Evolutionary conservation across 2,797 vertebrate species (phyloP), one percentile per base, ranked within the genome.

Genomic region (Rallus crepitans): DNA sequence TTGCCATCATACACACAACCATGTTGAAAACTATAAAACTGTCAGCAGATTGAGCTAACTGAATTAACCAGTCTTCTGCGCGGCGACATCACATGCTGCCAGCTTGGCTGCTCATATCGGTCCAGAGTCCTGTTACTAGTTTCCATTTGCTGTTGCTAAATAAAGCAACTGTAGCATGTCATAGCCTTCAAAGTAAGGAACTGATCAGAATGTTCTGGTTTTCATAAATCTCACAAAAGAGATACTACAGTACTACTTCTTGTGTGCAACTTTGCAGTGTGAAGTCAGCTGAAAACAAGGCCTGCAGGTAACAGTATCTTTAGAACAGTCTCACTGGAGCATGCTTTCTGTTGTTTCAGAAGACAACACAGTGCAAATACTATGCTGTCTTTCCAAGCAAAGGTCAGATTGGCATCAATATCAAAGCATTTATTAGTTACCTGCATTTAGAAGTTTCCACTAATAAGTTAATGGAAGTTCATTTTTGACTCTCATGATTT

Each of bases 261-360:
- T 2, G 0, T 28, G 15, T 30, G 12, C 40, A 48, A 0, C 8
- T 71, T 57, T 1, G 0, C 42, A 79, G 16, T 35, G 20, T 45
- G 20, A 59, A 85, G 23, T 69, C 80, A 30, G 35, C 77, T 72
- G 37, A 48, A 80, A 72, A 39, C 63, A 47, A 60, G 33, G 31
- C 63, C 45, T 56, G 24, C 48, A 60, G 57, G 18, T 84, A 68
- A 55, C 28, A 60, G 7, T 30, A 37, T 72, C 42, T 76, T 64
- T 71, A 19, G 28, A 23, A 37, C 24, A 64, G 0, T 61, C 59
- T 60, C 63, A 50, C 61, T 12, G 71, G 53, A 68, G 37, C 28
- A 0, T 47, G 8, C 57, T 25, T 6, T 50, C 27, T 39, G 12
- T 68, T 72, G 40, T 72, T 82, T 82, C 71, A 72, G 72, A 76